phyloP scores from a whole-genome alignment of 2,113 vertebrate genomes.

The Triplophysa siluroides region DNA sequence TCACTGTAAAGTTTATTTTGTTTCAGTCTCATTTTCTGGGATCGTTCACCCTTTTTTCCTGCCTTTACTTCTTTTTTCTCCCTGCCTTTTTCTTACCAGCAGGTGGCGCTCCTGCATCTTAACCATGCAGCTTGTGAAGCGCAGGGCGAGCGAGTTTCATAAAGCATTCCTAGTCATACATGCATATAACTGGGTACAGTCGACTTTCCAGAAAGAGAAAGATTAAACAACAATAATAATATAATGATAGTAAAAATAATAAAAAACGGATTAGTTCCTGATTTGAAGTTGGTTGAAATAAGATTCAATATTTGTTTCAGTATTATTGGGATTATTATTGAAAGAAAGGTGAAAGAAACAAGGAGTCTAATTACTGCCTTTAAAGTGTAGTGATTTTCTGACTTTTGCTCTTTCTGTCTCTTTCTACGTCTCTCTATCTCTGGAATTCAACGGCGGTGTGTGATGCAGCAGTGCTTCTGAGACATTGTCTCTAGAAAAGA shows the following conservation, averaged over 20 bases:
- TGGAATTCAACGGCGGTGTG: constrained; percentile 10
- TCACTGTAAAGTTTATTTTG: constrained; percentile 31
- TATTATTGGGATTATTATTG: constrained; percentile 4
- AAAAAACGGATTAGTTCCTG: constrained; percentile 71
- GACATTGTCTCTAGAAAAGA: constrained; percentile 26
- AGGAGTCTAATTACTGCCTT: constrained; percentile 57
- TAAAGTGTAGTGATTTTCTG: constrained; percentile 46
- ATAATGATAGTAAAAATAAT: constrained; percentile 56
- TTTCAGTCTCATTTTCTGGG: background rate
- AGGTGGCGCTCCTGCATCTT: constrained; percentile 78
- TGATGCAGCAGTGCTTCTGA: background rate
- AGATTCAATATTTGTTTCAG: constrained; percentile 81
- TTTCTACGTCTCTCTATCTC: constrained; percentile 50
- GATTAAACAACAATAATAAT: background rate
- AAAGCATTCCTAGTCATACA: background rate
- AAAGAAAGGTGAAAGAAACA: constrained; percentile 38
- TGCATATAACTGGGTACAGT: background rate
- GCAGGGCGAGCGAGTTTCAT: constrained; percentile 34
- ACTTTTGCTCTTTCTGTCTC: constrained; percentile 30
- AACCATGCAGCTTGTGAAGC: constrained; percentile 39
- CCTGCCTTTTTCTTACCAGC: constrained; percentile 58
- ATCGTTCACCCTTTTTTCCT: background rate
- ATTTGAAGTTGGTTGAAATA: constrained; percentile 87
- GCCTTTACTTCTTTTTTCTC: background rate
- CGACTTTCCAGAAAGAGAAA: background rate